A percentile compares a stretch with the other conserved stretches of the same genome.
phyloP scores from a whole-genome alignment of 2,888 invertebrate species.

The Sepiola atlantica region DNA sequence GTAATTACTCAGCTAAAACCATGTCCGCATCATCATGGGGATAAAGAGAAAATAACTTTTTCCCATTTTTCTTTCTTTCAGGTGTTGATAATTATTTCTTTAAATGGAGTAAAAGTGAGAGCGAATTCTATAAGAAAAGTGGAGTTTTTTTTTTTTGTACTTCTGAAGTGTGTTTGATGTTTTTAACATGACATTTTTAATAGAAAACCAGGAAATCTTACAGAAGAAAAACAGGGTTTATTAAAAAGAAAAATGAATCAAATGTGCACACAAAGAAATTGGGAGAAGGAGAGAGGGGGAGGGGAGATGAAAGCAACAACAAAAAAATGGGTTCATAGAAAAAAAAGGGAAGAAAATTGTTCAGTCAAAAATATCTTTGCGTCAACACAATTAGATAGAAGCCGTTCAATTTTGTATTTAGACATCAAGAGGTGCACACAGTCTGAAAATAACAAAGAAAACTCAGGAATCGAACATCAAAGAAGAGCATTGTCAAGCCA shows the following conservation, averaged over 20 bases:
- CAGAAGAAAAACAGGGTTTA: neutral
- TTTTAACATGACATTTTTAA: neutral
- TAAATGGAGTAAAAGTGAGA: neutral
- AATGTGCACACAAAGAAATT: neutral
- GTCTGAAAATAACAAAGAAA: constrained; percentile 21
- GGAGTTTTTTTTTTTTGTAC: neutral
- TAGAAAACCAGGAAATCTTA: neutral
- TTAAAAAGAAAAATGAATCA: neutral
- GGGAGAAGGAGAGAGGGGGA: neutral
- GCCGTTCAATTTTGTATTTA: neutral
- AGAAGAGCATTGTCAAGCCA: neutral
- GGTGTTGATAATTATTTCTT: neutral
- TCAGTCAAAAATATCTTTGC: constrained; percentile 21
- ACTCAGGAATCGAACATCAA: constrained; percentile 22
- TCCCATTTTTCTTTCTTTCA: neutral
- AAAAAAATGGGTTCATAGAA: neutral
- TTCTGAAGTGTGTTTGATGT: neutral
- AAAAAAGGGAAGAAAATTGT: neutral
- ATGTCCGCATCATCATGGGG: neutral
- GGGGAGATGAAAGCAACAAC: neutral
- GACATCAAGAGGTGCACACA: constrained; percentile 1
- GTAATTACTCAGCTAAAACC: neutral
- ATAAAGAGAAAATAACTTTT: neutral
- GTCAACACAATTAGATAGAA: constrained; percentile 21
- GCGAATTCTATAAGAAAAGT: neutral